Conservation (phyloP, 2,113 vertebrate genomes). For the Bungarus multicinctus region DNA sequence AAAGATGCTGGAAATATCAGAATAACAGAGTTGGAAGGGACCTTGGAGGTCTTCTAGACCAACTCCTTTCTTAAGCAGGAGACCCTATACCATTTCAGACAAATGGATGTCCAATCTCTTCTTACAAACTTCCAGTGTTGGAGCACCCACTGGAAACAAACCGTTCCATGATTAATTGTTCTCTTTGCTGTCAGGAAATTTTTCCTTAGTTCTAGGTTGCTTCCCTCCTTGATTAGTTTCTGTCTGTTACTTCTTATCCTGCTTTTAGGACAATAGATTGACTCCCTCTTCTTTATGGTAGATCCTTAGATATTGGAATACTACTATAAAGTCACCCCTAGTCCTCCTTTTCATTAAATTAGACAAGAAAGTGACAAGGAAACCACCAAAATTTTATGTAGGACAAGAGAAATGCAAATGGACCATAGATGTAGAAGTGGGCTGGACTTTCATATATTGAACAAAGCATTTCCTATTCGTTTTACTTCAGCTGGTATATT, state of each 20-base stretch:
- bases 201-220: neutral
- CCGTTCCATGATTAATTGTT: neutral
- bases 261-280: neutral
- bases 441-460: neutral
- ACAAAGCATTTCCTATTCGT: neutral
- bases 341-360: neutral
- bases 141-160: neutral
- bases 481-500: too few relatives aligned
- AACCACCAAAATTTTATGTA: neutral
- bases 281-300: neutral
- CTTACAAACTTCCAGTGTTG: neutral
- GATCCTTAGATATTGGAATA: neutral
- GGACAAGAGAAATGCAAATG: neutral
- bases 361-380: neutral
- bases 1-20: neutral
- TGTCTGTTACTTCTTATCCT: neutral
- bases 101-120: neutral
- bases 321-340: neutral
- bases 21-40: neutral
- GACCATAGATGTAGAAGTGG: neutral
- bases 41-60: neutral
- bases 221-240: neutral
- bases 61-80: neutral
- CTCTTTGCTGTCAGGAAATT: neutral
- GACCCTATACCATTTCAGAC: neutral